A percentile compares a stretch with the other conserved stretches of the same genome.
These are phyloP conservation scores for Acrobasis repandana DNA, from an alignment of 2,888 invertebrate species.

Conservation along the genomic window DNA sequence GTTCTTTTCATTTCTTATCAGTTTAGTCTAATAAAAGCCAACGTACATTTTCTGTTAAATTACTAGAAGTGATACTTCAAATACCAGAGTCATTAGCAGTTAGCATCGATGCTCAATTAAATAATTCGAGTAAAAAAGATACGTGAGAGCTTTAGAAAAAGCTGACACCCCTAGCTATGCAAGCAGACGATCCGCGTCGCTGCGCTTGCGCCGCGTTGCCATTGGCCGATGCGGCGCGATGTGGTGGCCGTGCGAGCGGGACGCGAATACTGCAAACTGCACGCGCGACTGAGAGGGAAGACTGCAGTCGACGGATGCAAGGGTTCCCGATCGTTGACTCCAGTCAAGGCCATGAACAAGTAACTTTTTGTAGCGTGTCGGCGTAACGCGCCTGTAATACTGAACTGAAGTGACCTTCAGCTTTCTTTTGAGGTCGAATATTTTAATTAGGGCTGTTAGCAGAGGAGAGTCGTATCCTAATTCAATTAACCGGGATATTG, in stretches of 20 bases:
- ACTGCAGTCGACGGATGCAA: constrained; percentile 76
- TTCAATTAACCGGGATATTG: neutral
- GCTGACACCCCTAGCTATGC: constrained; percentile 76
- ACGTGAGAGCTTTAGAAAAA: constrained; percentile 73
- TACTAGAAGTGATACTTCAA: constrained; percentile 41
- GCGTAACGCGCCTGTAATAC: constrained; percentile 67
- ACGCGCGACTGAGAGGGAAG: constrained; percentile 50
- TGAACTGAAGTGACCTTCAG: constrained; percentile 69
- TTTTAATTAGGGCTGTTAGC: constrained; percentile 26
- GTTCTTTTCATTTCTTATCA: too few relatives aligned
- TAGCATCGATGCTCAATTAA: constrained; percentile 64
- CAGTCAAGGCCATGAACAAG: constrained; percentile 74
- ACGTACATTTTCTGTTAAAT: neutral
- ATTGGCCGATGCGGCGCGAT: constrained; percentile 58
- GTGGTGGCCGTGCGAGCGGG: constrained; percentile 56
- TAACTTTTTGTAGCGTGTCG: constrained; percentile 70
- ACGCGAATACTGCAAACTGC: constrained; percentile 34
- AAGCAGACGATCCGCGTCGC: constrained; percentile 76
- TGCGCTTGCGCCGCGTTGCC: constrained; percentile 69
- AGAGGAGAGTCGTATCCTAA: neutral
- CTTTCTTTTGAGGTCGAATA: constrained; percentile 73
- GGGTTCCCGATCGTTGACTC: constrained; percentile 80
- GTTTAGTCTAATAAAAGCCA: too few relatives aligned
- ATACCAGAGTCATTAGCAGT: constrained; percentile 47
- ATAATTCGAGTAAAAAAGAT: constrained; percentile 56